These are phyloP conservation scores for Protaetia brevitarsis DNA, from an alignment of 1,140 invertebrate species.

Conservation along the genomic window DNA sequence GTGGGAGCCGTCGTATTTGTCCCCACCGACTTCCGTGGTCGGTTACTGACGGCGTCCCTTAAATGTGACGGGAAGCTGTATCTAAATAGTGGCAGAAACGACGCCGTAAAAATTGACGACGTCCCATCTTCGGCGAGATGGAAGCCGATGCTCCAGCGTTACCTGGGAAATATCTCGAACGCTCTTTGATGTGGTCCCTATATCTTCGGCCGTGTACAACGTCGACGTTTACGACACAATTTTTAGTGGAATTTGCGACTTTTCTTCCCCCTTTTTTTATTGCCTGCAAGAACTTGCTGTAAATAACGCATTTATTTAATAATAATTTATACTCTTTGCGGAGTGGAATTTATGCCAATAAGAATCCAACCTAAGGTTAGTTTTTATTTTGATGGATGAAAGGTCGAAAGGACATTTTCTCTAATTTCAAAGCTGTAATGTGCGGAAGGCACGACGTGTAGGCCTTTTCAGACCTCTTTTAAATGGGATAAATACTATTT, in stretches of 20 bases:
- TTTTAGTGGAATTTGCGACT: slow-evolving; percentile 5
- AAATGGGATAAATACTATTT: no score
- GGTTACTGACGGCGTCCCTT: not conserved
- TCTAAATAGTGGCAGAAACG: slow-evolving; percentile 39
- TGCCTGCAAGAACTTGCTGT: not conserved
- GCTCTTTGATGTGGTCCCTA: slow-evolving; percentile 18
- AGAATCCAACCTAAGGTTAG: not conserved
- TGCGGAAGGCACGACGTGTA: no score
- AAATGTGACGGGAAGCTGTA: slow-evolving; percentile 24
- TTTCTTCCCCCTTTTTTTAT: slow-evolving; percentile 14
- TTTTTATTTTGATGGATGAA: not conserved
- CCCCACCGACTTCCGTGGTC: not conserved
- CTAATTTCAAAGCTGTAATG: no score
- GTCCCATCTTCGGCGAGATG: slow-evolving; percentile 30
- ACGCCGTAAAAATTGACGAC: slow-evolving; percentile 41
- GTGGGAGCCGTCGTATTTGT: not conserved
- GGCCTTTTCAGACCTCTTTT: no score
- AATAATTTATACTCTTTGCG: slow-evolving; percentile 4
- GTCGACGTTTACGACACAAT: slow-evolving; percentile 7
- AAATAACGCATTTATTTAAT: slow-evolving; percentile 16
- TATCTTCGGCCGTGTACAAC: slow-evolving; percentile 10
- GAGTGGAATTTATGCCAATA: not conserved
- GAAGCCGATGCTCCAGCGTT: slow-evolving; percentile 26
- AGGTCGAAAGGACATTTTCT: no score
- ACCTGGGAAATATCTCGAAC: slow-evolving; percentile 33